Evolutionary conservation across 2,797 vertebrate species (phyloP), one percentile per base, ranked within the genome.

Genomic region (Xyrichtys novacula): DNA sequence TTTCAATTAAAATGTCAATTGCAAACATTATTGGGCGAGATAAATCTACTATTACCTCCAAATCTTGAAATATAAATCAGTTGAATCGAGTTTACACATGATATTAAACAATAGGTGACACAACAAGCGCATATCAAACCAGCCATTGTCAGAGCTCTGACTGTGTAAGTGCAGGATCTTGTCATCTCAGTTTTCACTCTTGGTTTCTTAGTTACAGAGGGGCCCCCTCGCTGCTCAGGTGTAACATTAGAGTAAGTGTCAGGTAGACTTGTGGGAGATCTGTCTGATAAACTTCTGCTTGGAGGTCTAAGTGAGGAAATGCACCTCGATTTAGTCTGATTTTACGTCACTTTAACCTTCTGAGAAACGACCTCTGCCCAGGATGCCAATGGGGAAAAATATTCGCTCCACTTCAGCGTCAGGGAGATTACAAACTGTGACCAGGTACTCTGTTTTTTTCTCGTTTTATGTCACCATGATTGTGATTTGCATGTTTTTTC

Each of bases 381-480:
- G 11, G 52, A 91, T 93, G 92, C 88, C 71, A 10, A 11, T 79
- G 63, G 88, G 83, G 69, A 87, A 65, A 72, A 94, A 84, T 53
- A 39, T 23, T 28, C 90, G 91, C 63, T 83, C 93, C 36, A 87
- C 81, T 64, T 95, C 95, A 56, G 93, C 95, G 55, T 80, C 84
- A 56, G 94, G 92, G 65, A 94, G 89, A 69, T 89, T 95, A 74
- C 88, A 96, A 89, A 93, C 90, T 29, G 62, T 74, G 36, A 74
- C 56, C 86, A 96, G 94, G 95, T 96, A 95, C 47, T 22, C 40
- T 67, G 3, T 20, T 46, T 77, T 25, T 46, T 77, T 23, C 2
- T 70, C 11, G 58, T 2, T 23, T 62, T 5, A 14, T 16, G 2
- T 3, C 1, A 10, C 5, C n/a, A n/a, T n/a, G n/a, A n/a, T 4